Percentiles rank a stretch among this genome's conserved stretches.
These are phyloP conservation scores for Mesocentrotus franciscanus DNA, from an alignment of 53 echinoderm and acorn worm genomes.

Conservation along the genomic window DNA sequence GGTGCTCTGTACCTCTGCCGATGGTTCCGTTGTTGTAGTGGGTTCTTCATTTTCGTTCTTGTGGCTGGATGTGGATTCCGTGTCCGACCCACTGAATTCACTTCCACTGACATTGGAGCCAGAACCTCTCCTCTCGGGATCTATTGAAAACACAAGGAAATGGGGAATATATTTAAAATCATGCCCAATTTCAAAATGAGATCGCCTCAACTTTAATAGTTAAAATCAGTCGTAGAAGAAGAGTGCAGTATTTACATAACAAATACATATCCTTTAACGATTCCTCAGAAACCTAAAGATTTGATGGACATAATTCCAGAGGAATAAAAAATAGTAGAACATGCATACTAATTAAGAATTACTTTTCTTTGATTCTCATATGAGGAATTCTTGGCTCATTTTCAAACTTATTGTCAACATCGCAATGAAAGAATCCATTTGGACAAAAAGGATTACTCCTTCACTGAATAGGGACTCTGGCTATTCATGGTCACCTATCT, in stretches of 20 bases:
- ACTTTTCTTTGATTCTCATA: too few relatives aligned
- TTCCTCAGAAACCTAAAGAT: not conserved
- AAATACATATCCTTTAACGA: too few relatives aligned
- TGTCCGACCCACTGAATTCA: constrained; percentile 38
- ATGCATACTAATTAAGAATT: too few relatives aligned
- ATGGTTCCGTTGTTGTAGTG: not conserved
- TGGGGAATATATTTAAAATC: not conserved
- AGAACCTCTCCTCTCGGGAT: constrained; percentile 44
- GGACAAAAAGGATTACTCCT: too few relatives aligned
- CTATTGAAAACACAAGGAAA: not conserved
- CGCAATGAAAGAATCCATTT: not conserved
- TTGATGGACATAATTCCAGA: not conserved
- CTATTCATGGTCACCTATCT: too few relatives aligned
- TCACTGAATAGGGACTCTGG: too few relatives aligned
- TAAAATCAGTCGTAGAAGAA: too few relatives aligned
- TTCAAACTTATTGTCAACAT: not conserved
- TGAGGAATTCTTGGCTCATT: not conserved
- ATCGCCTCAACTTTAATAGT: too few relatives aligned
- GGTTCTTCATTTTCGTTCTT: constrained; percentile 2
- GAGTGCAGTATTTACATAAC: too few relatives aligned
- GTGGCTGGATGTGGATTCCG: constrained; percentile 40
- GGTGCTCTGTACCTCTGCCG: not conserved
- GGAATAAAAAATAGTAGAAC: too few relatives aligned
- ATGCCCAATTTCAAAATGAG: not conserved
- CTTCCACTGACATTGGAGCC: constrained; percentile 30